A percentile compares a stretch with the other conserved stretches of the same genome.
Conservation (phyloP, 2,888 invertebrate genomes). For the Polyommatus icarus region DNA sequence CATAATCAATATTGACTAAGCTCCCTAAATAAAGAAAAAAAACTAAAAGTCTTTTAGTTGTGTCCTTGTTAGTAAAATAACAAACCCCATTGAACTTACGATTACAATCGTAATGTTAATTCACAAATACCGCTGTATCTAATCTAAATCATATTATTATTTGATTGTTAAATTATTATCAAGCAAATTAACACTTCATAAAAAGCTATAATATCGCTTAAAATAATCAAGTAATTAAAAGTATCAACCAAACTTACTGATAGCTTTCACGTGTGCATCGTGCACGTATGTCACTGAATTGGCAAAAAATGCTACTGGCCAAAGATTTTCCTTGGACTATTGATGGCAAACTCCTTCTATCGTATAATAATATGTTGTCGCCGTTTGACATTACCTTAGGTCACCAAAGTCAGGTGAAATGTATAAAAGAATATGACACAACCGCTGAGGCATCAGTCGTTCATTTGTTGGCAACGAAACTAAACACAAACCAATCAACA, state of each 20-base stretch:
- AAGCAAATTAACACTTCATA: no score
- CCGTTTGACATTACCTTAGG: slow-evolving; percentile 68
- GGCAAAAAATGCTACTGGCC: neutral
- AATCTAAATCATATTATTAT: no score
- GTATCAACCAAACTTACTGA: neutral
- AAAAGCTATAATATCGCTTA: neutral
- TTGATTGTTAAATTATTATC: no score
- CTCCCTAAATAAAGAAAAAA: no score
- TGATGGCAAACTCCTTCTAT: neutral
- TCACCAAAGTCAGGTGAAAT: slow-evolving; percentile 58
- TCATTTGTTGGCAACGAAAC: slow-evolving; percentile 58
- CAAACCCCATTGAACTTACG: no score
- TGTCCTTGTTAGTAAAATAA: no score
- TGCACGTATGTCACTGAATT: neutral
- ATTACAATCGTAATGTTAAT: no score
- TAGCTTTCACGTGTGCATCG: neutral
- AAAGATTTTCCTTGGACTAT: neutral
- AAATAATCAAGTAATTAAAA: neutral
- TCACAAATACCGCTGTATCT: no score
- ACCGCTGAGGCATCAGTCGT: slow-evolving; percentile 63
- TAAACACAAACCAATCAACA: slow-evolving; percentile 57
- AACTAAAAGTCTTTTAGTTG: no score
- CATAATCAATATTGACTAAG: no score
- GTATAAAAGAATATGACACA: slow-evolving; percentile 70
- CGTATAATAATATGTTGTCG: slow-evolving; percentile 45